A percentile compares a stretch with the other conserved stretches of the same genome.
These are phyloP conservation scores for Onthophagus sagittarius DNA, from an alignment of 2,888 invertebrate species.

Conservation along the genomic window DNA sequence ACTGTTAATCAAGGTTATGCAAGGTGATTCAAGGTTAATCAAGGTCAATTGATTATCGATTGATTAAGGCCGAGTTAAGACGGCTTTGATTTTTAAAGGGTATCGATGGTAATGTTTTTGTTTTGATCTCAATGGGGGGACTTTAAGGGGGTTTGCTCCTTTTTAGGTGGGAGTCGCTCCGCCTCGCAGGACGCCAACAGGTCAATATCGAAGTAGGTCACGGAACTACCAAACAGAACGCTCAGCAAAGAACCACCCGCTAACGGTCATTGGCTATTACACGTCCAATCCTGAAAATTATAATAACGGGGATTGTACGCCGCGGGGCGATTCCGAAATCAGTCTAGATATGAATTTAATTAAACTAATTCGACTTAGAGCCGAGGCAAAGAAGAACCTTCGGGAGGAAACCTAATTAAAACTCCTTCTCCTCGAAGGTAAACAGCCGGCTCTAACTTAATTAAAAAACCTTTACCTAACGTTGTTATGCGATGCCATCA, in stretches of 20 bases:
- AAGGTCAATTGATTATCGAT: background rate
- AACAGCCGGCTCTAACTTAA: background rate
- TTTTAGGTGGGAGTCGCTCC: constrained; percentile 27
- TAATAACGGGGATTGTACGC: constrained; percentile 9
- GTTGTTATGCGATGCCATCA: background rate
- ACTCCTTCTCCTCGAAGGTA: background rate
- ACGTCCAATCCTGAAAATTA: constrained; percentile 34
- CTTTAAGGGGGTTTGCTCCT: background rate
- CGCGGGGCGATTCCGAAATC: background rate
- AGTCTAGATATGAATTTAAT: background rate
- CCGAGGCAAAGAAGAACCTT: background rate
- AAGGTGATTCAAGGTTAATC: too few species aligned
- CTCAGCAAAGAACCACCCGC: constrained; percentile 38
- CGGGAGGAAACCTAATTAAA: background rate
- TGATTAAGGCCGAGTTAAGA: background rate
- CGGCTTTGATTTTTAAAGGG: background rate
- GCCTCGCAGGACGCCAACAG: constrained; percentile 38
- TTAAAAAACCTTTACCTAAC: background rate
- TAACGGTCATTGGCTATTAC: constrained; percentile 39
- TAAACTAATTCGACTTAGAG: background rate
- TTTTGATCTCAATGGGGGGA: too few species aligned
- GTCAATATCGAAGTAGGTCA: constrained; percentile 40
- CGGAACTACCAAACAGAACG: constrained; percentile 36
- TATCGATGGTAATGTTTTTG: background rate
- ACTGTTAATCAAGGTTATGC: too few species aligned